Percentiles rank a stretch among this genome's conserved stretches.
These are phyloP conservation scores for Sebastolobus alascanus DNA, from an alignment of 2,797 vertebrate species.

Conservation along the genomic window DNA sequence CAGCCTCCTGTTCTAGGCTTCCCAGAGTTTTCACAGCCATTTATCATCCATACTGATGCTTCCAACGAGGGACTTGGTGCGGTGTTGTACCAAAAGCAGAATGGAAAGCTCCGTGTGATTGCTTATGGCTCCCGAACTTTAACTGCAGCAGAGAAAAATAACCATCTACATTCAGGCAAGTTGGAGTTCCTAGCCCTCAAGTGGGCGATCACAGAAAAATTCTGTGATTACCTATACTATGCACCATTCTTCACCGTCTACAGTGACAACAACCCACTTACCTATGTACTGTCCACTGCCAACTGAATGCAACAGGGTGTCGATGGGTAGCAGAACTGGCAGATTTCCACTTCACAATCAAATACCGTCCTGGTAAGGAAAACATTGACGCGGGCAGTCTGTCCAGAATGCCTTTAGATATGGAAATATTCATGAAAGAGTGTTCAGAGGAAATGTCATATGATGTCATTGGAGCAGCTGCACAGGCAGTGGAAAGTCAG, in stretches of 20 bases:
- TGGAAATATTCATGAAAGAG: not conserved
- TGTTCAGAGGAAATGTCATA: not conserved
- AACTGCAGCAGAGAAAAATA: too few species aligned
- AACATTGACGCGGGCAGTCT: not conserved
- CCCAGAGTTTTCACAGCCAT: constrained; percentile 11
- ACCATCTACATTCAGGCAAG: too few species aligned
- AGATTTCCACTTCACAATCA: not conserved
- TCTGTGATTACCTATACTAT: too few species aligned
- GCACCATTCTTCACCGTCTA: too few species aligned
- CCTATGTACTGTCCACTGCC: not conserved
- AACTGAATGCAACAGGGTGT: not conserved
- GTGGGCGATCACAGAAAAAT: too few species aligned
- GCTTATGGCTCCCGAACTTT: too few species aligned
- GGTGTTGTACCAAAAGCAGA: too few species aligned
- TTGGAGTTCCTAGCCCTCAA: too few species aligned
- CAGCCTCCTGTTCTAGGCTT: not conserved
- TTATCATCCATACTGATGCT: not conserved
- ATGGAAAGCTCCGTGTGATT: too few species aligned
- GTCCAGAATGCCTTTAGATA: not conserved
- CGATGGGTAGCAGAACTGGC: not conserved
- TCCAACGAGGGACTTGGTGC: not conserved
- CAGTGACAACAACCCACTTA: not conserved
- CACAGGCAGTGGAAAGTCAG: not conserved
- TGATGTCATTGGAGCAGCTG: not conserved
- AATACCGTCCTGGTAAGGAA: not conserved